Percentiles rank a stretch among this genome's conserved stretches.
Evolutionary conservation across 1,140 invertebrate genomes (phyloP).

Genomic region (Zaprionus inermis): DNA sequence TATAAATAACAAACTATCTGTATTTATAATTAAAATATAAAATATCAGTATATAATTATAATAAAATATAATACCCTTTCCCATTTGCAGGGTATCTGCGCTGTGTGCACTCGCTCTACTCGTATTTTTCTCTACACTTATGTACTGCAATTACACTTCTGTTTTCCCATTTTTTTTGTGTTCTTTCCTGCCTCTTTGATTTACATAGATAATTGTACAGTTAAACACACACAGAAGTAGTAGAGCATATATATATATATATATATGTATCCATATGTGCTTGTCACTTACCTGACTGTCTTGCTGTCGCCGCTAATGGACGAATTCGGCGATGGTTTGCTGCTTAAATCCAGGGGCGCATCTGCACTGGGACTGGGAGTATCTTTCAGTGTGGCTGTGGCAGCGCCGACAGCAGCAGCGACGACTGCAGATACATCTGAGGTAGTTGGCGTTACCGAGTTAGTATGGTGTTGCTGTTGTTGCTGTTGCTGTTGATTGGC

Average conservation of each 20-base stretch:
- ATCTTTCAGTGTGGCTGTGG: constrained; percentile 84
- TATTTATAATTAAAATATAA: too few relatives aligned
- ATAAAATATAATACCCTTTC: too few relatives aligned
- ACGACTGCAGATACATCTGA: constrained; percentile 78
- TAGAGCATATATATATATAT: constrained; percentile 15
- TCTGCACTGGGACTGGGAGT: constrained; percentile 86
- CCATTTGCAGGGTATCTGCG: constrained; percentile 9
- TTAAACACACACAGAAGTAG: constrained; percentile 9
- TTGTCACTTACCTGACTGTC: constrained; percentile 71
- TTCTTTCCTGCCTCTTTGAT: constrained; percentile 57
- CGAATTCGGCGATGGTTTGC: constrained; percentile 86
- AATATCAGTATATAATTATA: too few relatives aligned
- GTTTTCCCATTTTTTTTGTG: constrained; percentile 62
- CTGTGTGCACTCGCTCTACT: neutral
- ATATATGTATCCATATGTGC: too few relatives aligned
- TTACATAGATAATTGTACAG: constrained; percentile 46
- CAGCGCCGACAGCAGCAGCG: constrained; percentile 50
- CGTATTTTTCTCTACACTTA: constrained; percentile 23
- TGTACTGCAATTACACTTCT: constrained; percentile 44
- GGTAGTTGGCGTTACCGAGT: constrained; percentile 81
- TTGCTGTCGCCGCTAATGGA: constrained; percentile 81
- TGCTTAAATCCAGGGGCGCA: constrained; percentile 91
- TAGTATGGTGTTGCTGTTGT: constrained; percentile 63
- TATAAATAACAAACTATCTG: too few relatives aligned
- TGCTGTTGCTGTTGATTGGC: constrained; percentile 65